phyloP scores from a whole-genome alignment of 2,888 invertebrate genomes.

The Schizaphis graminum region DNA sequence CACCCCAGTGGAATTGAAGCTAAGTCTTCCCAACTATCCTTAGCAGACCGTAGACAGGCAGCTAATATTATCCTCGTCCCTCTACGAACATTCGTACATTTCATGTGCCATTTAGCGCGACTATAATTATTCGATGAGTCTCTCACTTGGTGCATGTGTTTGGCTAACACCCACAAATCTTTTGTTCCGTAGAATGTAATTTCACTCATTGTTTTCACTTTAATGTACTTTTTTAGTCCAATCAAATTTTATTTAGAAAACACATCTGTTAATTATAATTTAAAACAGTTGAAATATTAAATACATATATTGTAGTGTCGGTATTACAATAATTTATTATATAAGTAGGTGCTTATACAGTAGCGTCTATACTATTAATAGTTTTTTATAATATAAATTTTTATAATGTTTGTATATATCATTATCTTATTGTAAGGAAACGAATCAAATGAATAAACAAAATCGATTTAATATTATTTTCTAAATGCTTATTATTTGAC shows the following conservation, averaged over 20 bases:
- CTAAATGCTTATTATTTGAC: not conserved
- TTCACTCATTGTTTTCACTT: not conserved
- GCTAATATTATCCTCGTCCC: conserved; percentile 5
- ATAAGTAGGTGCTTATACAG: no score
- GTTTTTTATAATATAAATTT: no score
- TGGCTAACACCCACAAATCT: not conserved
- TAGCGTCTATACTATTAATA: no score
- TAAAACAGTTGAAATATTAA: not conserved
- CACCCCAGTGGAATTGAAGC: not conserved
- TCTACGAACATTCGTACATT: not conserved
- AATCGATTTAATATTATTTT: not conserved
- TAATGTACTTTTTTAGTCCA: not conserved
- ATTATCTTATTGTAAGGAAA: not conserved
- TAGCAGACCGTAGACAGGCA: conserved; percentile 1
- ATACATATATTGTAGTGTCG: no score
- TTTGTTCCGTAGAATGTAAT: not conserved
- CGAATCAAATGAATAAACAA: not conserved
- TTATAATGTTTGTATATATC: not conserved
- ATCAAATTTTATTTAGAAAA: not conserved
- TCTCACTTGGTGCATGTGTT: not conserved
- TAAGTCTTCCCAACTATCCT: not conserved
- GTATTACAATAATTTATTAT: no score
- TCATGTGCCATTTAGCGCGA: not conserved
- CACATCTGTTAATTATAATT: not conserved
- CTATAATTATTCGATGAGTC: not conserved